Base-by-base conservation (phyloP, 64 coral and sea anemone species). In the Dendronephthya gigantea region DNA sequence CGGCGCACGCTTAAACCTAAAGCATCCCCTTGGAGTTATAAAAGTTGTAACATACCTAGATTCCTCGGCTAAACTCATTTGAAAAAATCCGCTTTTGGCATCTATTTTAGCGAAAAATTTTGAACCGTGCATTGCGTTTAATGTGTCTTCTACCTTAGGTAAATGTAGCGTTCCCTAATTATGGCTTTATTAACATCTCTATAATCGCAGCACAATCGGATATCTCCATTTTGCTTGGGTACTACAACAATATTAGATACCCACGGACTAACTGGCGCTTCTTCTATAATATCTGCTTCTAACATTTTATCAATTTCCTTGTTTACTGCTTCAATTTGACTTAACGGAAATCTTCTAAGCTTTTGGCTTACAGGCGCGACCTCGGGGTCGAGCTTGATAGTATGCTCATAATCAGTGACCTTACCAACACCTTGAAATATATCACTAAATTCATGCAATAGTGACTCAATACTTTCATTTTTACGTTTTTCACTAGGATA, bases 1-100 rank as follows among this genome's bases (percentile, higher is more conserved):
- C 12, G 90, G 55, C 31, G 86, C 85, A 85, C 84, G 81, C 7
- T 91, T 91, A 68, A 83, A 91, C 39, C 83, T 84, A 55, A 70
- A 92, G 31, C 83, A 59, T 0, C 90, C 85, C 14, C 84, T 56
- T 25, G 84, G 83, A 3, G 82, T 92, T 39, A 85, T 84, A 49
- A 92, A 92, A 25, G 86, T 85, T 23, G 90, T 88, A 32, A 87
- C 76, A 30, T 84, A 52, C 40, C 86, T 70, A 15, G 81, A 72
- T 19, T 66, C 30, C 0, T 58, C 55, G 39, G 82, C 51, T 28
- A 89, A 11, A 27, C 19, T 30, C 68, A 74, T 35, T 35, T 74
- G 2, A 27, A 27, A 74, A 28, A 30, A 74, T 13, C 68, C 68
- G 13, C n/a, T 30, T 35, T 27, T 35, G 68, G 1, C 1, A 35